Evolutionary conservation across 2,113 vertebrate genomes (phyloP).

Genomic region (Eulemur rufifrons): DNA sequence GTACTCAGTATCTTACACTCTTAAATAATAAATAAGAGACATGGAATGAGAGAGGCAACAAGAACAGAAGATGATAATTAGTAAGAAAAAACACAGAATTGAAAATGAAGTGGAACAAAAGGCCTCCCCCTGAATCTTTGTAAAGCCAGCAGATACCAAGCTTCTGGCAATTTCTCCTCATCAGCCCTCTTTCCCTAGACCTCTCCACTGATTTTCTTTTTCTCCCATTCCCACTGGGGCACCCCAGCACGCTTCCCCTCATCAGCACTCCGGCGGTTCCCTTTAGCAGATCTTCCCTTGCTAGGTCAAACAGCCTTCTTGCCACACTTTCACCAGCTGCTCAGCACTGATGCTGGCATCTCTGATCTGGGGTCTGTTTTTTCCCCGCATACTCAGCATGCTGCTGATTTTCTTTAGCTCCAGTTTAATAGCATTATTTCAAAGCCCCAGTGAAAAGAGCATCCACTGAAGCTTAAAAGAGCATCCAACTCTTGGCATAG

Average conservation of each 20-base stretch:
- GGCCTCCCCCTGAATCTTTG: not conserved
- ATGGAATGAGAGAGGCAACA: not conserved
- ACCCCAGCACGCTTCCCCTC: not conserved
- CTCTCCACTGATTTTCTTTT: not conserved
- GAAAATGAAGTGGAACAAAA: not conserved
- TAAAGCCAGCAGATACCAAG: not conserved
- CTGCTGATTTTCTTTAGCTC: slow-evolving; percentile 27
- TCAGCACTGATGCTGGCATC: not conserved
- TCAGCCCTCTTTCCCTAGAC: not conserved
- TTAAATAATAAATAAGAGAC: not conserved
- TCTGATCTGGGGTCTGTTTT: not conserved
- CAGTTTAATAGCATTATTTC: slow-evolving; percentile 17
- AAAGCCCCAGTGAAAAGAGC: not conserved
- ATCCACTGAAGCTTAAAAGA: not conserved
- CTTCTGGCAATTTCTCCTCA: not conserved
- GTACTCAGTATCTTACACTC: not conserved
- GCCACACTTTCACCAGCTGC: not conserved
- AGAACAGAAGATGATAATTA: not conserved
- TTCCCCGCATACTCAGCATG: not conserved
- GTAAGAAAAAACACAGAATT: not conserved
- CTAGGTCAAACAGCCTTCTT: not conserved
- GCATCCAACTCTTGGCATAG: not conserved
- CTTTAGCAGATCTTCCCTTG: not conserved
- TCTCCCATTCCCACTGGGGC: accelerated
- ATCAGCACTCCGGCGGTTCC: not conserved